Conservation (phyloP, 2,113 vertebrate genomes). For the Mus musculus region DNA sequence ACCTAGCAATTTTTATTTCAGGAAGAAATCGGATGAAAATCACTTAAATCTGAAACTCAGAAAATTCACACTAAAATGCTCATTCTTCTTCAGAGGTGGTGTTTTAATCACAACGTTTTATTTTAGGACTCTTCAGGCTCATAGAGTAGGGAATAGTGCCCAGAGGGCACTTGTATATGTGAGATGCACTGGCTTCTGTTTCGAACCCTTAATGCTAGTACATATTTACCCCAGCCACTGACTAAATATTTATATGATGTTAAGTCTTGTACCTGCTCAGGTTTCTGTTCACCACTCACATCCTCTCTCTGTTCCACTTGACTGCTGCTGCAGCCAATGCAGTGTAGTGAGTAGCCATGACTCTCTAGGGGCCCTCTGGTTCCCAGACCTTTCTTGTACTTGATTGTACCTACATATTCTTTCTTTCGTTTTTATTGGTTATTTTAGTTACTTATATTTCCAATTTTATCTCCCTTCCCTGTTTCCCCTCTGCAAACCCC, state of each 20-base stretch:
- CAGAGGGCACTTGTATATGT: not conserved
- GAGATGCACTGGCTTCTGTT: not conserved
- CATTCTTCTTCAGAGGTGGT: not conserved
- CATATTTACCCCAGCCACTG: not conserved
- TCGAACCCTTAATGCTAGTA: not conserved
- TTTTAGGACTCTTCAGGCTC: slow-evolving; percentile 38
- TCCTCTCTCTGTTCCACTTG: not conserved
- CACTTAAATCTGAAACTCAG: slow-evolving; percentile 14
- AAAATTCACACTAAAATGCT: not conserved
- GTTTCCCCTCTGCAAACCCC: no score
- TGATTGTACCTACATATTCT: not conserved
- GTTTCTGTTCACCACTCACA: not conserved
- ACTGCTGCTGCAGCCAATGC: not conserved
- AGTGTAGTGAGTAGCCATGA: not conserved
- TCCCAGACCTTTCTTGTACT: slow-evolving; percentile 8
- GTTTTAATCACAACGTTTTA: not conserved
- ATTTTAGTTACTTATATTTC: no score
- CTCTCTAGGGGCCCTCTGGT: not conserved
- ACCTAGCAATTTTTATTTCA: not conserved
- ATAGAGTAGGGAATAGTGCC: not conserved
- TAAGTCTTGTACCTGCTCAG: not conserved
- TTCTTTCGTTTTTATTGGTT: no score
- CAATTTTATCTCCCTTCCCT: no score
- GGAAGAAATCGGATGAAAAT: slow-evolving; percentile 18
- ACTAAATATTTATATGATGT: not conserved